Conservation (phyloP, 30 jellyfish, hydroid and myxozoan genomes). For the Hydra vulgaris region DNA sequence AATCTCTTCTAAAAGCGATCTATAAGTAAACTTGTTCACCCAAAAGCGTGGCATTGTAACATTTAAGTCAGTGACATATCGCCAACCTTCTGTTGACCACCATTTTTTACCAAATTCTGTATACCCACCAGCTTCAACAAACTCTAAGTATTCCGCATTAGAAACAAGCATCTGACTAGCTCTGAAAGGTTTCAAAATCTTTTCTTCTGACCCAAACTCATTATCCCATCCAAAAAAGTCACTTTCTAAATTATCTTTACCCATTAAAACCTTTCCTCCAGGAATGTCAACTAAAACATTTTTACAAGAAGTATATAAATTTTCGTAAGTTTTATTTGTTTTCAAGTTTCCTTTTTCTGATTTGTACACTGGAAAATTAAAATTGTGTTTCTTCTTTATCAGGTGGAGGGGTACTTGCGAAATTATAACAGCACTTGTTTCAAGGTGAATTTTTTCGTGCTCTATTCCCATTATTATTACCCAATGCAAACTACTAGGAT, state of each 20-base stretch:
- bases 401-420: conserved; percentile 28
- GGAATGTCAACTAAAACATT: conserved; percentile 16
- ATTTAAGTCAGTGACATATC: conserved; percentile 6
- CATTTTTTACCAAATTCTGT: conserved; percentile 16
- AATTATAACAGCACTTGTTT: conserved; percentile 33
- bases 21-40: conserved; percentile 1
- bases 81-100: conserved; percentile 31
- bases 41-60: conserved; percentile 15
- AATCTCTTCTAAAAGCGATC: conserved; percentile 20
- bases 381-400: conserved; percentile 12
- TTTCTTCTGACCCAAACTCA: conserved; percentile 23
- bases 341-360: conserved; percentile 4
- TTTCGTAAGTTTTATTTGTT: not conserved
- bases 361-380: conserved; percentile 7
- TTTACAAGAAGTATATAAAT: not conserved
- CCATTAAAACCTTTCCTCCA: conserved; percentile 19
- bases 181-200: conserved; percentile 8
- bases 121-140: conserved; percentile 30
- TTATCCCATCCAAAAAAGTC: conserved; percentile 34
- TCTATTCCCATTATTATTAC: conserved; percentile 22
- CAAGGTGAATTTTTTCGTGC: conserved; percentile 29
- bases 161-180: conserved; percentile 35
- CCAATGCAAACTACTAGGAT: conserved; percentile 10
- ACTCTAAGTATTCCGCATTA: conserved; percentile 29
- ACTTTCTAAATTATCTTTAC: conserved; percentile 7